A percentile compares a stretch with the other conserved stretches of the same genome.
These are phyloP conservation scores for Heteromormyrus szaboi DNA, from an alignment of 2,797 vertebrate species.

Conservation along the genomic window DNA sequence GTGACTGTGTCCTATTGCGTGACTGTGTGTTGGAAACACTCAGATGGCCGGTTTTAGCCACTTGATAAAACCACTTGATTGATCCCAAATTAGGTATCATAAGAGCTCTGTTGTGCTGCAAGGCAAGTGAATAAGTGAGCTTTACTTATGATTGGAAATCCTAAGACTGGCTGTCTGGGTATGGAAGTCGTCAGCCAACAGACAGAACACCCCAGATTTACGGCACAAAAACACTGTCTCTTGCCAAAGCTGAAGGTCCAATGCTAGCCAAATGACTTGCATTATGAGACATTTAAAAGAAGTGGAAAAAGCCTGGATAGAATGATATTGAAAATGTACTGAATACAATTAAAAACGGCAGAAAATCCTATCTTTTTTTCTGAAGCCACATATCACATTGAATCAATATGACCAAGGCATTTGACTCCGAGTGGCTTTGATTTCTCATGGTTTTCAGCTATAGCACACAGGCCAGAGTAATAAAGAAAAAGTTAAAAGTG, in stretches of 20 bases:
- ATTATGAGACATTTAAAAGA: background rate
- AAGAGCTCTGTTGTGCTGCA: background rate
- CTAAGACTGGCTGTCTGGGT: background rate
- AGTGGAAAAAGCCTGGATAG: background rate
- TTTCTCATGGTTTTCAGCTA: background rate
- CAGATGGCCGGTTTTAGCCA: background rate
- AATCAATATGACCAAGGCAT: background rate
- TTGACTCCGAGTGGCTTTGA: background rate
- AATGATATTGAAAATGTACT: background rate
- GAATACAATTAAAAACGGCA: background rate
- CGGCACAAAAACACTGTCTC: background rate
- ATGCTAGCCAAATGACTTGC: background rate
- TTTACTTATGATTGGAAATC: background rate
- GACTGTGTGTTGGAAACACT: background rate
- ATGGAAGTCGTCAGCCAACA: background rate
- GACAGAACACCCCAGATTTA: background rate
- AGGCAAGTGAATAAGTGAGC: background rate
- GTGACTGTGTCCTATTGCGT: background rate
- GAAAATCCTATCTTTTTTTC: background rate
- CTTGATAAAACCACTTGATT: background rate
- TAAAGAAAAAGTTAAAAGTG: background rate
- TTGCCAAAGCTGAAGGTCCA: background rate
- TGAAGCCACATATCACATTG: background rate
- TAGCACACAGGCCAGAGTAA: background rate
- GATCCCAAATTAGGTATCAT: background rate